These are phyloP conservation scores for Meloidogyne hapla DNA, from an alignment of 1,140 invertebrate genomes.

Conservation along the genomic window DNA sequence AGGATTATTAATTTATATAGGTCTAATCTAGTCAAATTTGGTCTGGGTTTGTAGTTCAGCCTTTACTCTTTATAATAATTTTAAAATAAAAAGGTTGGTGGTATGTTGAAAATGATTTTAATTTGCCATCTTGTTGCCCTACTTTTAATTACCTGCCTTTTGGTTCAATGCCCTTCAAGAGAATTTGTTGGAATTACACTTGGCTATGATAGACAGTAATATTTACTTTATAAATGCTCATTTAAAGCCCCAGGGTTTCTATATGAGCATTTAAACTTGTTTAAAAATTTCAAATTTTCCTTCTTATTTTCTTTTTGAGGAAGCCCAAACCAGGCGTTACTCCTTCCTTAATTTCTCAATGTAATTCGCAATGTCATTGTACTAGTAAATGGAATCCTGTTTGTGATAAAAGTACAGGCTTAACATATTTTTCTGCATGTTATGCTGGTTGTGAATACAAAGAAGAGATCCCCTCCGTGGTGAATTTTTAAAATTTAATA, in stretches of 20 bases:
- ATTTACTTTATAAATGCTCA: too few species aligned
- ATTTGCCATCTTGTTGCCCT: conserved; percentile 58
- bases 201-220: conserved; percentile 52
- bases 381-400: conserved; percentile 12
- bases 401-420: conserved; percentile 30
- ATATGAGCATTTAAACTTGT: not conserved
- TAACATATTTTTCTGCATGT: conserved; percentile 62
- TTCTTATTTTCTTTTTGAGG: not conserved
- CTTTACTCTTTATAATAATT: not conserved
- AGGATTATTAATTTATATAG: too few species aligned
- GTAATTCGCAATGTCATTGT: conserved; percentile 23
- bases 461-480: conserved; percentile 15
- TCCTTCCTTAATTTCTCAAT: not conserved
- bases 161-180: conserved; percentile 61
- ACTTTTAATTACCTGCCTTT: conserved; percentile 54
- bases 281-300: not conserved
- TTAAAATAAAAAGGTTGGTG: conserved; percentile 49
- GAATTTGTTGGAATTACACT: conserved; percentile 62
- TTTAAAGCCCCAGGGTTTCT: too few species aligned
- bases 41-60: too few species aligned
- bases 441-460: conserved; percentile 53
- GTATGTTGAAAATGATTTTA: conserved; percentile 64
- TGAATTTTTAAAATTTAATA: too few species aligned
- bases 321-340: not conserved
- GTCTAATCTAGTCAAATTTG: too few species aligned